These are phyloP conservation scores for Drosophila falleni DNA, from an alignment of 2,888 invertebrate genomes.

Conservation along the genomic window DNA sequence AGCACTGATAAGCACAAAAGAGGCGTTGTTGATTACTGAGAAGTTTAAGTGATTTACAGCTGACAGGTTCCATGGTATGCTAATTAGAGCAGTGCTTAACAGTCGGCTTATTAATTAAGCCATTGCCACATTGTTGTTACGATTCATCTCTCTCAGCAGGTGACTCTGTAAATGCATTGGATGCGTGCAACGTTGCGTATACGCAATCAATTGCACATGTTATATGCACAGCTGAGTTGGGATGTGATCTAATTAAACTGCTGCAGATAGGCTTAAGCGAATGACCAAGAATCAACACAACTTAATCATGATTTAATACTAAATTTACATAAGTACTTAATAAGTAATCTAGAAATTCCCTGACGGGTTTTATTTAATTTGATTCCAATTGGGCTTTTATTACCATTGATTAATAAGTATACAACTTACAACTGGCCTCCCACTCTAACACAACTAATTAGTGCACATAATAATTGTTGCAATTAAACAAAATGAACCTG, in stretches of 20 bases:
- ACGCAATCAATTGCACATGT: constrained; percentile 28
- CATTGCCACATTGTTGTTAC: constrained; percentile 2
- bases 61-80: neutral
- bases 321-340: neutral
- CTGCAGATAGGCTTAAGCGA: constrained; percentile 6
- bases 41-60: neutral
- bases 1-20: constrained; percentile 39
- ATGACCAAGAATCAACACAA: neutral
- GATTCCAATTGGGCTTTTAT: neutral
- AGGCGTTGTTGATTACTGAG: constrained; percentile 33
- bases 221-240: neutral
- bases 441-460: neutral
- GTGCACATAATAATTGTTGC: too few species aligned
- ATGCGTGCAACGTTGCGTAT: constrained; percentile 32
- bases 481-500: too few species aligned
- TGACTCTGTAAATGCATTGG: neutral
- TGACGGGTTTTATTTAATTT: neutral
- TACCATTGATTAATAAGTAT: neutral
- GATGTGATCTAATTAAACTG: constrained; percentile 14
- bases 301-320: neutral
- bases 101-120: constrained; percentile 31
- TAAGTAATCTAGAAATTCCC: neutral
- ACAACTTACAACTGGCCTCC: neutral
- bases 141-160: neutral
- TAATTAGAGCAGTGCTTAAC: constrained; percentile 17